These are phyloP conservation scores for Vireo altiloquus DNA, from an alignment of 2,113 vertebrate species.

Conservation along the genomic window DNA sequence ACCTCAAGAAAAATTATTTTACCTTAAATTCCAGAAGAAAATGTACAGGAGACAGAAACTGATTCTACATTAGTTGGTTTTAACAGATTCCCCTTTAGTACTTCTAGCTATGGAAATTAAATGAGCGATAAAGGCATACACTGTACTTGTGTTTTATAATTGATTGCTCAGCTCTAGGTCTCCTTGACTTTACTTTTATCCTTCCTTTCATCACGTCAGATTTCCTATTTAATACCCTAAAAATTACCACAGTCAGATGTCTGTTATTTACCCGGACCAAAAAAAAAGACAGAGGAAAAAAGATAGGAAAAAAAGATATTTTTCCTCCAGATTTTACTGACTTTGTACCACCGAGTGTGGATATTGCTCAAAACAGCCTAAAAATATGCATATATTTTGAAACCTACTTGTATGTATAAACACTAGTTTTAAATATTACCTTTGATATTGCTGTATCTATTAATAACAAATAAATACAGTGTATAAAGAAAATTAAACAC, in stretches of 20 bases:
- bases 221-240: constrained; percentile 76
- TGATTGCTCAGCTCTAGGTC: neutral
- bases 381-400: neutral
- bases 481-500: neutral
- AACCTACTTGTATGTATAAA: neutral
- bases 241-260: constrained; percentile 82
- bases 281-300: no score
- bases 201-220: constrained; percentile 79
- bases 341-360: neutral
- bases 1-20: neutral
- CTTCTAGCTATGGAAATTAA: neutral
- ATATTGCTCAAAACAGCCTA: neutral
- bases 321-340: neutral
- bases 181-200: constrained; percentile 75
- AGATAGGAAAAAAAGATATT: neutral
- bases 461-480: neutral
- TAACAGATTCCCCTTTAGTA: neutral
- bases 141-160: neutral
- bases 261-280: constrained; percentile 55
- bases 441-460: neutral
- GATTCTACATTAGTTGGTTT: neutral
- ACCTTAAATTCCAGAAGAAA: neutral
- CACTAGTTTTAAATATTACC: neutral
- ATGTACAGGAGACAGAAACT: neutral
- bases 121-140: neutral